phyloP scores from a whole-genome alignment of 2,888 invertebrate species.

The Megamerina dolium region DNA sequence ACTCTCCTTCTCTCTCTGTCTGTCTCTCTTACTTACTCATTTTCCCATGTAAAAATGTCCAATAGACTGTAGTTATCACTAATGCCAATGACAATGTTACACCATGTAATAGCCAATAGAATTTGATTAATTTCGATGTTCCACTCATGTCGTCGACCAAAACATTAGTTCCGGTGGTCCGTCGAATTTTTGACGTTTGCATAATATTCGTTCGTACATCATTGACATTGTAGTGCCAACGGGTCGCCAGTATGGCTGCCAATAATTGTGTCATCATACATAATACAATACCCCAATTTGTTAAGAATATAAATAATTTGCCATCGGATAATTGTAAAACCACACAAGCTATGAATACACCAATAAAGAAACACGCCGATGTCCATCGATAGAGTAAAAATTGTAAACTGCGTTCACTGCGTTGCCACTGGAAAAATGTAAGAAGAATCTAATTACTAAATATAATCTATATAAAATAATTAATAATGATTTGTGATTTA shows the following conservation, averaged over 20 bases:
- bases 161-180: conserved; percentile 1
- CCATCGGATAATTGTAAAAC: conserved; percentile 33
- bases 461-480: background rate
- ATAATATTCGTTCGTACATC: conserved; percentile 26
- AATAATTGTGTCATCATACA: conserved; percentile 39
- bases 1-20: background rate
- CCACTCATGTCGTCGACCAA: conserved; percentile 15
- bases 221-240: conserved; percentile 42
- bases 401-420: conserved; percentile 32
- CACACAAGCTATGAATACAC: conserved; percentile 34
- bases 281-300: conserved; percentile 46
- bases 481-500: background rate
- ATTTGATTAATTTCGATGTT: conserved; percentile 44
- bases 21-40: conserved; percentile 34
- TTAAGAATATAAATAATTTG: conserved; percentile 47
- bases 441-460: background rate
- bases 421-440: conserved; percentile 41
- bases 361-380: conserved; percentile 38
- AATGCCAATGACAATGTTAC: conserved; percentile 61
- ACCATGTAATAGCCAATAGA: conserved; percentile 66
- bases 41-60: conserved; percentile 52
- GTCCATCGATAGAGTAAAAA: conserved; percentile 45
- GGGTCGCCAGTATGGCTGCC: conserved; percentile 40
- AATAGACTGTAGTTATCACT: conserved; percentile 69
- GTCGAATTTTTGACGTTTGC: conserved; percentile 21